phyloP scores from a whole-genome alignment of 2,888 invertebrate species.

The Drosophila longiperda region DNA sequence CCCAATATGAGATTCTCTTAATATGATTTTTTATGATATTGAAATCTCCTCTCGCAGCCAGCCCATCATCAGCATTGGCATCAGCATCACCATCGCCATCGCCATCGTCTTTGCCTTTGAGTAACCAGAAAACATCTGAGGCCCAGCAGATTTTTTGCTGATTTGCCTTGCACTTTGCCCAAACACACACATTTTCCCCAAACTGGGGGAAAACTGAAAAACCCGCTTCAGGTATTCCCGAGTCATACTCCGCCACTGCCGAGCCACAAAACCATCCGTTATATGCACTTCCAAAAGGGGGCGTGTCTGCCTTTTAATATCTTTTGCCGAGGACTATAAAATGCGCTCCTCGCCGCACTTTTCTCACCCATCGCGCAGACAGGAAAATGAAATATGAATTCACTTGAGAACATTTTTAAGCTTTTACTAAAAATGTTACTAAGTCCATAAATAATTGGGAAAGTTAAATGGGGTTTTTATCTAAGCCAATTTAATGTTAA shows the following conservation, averaged over 20 bases:
- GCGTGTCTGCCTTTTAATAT: conserved; percentile 64
- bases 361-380: conserved; percentile 9
- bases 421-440: too few species aligned
- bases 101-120: conserved; percentile 27
- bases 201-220: conserved; percentile 48
- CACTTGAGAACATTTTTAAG: neutral
- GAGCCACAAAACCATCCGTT: conserved; percentile 24
- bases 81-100: conserved; percentile 36
- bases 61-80: conserved; percentile 34
- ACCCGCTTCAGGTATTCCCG: conserved; percentile 51
- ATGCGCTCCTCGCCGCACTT: conserved; percentile 59
- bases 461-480: neutral
- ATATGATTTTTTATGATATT: conserved; percentile 84
- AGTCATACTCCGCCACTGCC: conserved; percentile 14
- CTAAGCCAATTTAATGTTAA: neutral
- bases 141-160: conserved; percentile 48
- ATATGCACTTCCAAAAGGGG: conserved; percentile 38
- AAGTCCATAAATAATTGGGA: neutral
- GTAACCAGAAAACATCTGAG: conserved; percentile 59
- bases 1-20: conserved; percentile 84
- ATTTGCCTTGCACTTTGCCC: conserved; percentile 56
- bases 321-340: conserved; percentile 75
- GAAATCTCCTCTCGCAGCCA: conserved; percentile 81
- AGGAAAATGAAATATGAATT: conserved; percentile 5
- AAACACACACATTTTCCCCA: conserved; percentile 52